phyloP scores from a whole-genome alignment of 2,888 invertebrate species.

The Eristalis intricaria region DNA sequence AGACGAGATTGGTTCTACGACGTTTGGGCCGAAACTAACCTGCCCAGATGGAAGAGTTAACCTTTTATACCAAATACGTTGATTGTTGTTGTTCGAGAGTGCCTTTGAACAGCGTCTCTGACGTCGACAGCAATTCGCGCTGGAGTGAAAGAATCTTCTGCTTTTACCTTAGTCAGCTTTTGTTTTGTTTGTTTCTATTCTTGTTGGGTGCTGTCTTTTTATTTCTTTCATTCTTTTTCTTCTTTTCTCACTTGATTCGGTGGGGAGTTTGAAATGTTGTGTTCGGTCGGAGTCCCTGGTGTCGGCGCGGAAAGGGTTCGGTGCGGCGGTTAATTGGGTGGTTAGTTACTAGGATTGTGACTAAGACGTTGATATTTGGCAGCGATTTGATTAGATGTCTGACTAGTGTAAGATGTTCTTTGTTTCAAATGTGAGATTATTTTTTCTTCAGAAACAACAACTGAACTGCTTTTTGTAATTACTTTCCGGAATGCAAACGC shows the following conservation, averaged over 20 bases:
- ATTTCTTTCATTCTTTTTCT: neutral
- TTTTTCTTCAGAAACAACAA: no score
- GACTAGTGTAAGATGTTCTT: neutral
- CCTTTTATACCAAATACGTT: conserved; percentile 60
- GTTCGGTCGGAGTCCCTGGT: neutral
- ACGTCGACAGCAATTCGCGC: conserved; percentile 23
- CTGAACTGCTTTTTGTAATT: neutral
- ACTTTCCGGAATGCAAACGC: neutral
- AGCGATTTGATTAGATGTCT: neutral
- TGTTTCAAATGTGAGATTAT: neutral
- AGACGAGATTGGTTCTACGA: conserved; percentile 54
- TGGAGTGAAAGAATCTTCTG: conserved; percentile 42
- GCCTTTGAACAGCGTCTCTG: conserved; percentile 12
- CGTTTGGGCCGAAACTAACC: conserved; percentile 63
- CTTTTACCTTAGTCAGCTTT: conserved; percentile 6
- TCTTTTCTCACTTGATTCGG: neutral
- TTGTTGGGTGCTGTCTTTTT: neutral
- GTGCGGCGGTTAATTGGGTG: neutral
- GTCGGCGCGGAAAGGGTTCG: neutral
- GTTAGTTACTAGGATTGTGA: neutral
- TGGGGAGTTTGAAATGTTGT: neutral
- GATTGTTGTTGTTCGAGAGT: conserved; percentile 33
- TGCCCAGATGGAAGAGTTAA: conserved; percentile 49
- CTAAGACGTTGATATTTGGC: neutral
- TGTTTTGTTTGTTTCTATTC: conserved; percentile 37